Conservation (phyloP, 2,113 vertebrate genomes). For the Onychostoma macrolepis region DNA sequence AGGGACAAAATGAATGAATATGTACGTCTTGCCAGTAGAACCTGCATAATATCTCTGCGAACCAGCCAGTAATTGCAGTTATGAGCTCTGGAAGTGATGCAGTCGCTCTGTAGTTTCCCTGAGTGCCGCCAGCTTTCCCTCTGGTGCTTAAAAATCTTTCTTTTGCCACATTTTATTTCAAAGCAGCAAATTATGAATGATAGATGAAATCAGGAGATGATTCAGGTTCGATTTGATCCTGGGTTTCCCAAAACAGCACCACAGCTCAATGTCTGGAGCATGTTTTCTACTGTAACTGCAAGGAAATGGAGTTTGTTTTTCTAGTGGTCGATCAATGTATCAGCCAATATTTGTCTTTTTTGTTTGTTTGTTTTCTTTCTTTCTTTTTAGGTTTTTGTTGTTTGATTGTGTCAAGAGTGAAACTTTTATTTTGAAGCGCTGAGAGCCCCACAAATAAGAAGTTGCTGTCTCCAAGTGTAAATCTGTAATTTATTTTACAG, state of each 20-base stretch:
- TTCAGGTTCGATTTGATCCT: neutral
- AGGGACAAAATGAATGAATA: neutral
- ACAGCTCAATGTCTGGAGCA: too few relatives aligned
- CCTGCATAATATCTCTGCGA: neutral
- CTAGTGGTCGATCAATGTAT: too few relatives aligned
- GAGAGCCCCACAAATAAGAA: too few relatives aligned
- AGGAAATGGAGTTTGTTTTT: too few relatives aligned
- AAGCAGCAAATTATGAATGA: neutral
- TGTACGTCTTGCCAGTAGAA: neutral
- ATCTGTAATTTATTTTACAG: too few relatives aligned
- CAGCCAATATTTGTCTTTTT: too few relatives aligned
- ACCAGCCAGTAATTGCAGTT: neutral
- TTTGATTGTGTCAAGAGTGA: too few relatives aligned
- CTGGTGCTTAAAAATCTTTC: neutral
- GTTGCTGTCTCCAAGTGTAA: too few relatives aligned
- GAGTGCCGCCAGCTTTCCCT: neutral
- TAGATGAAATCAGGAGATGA: neutral
- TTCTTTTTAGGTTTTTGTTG: too few relatives aligned
- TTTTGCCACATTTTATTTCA: neutral
- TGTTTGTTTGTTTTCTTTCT: too few relatives aligned
- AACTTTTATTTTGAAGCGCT: too few relatives aligned
- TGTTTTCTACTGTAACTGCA: too few relatives aligned
- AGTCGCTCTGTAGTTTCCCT: neutral
- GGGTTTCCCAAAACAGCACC: neutral
- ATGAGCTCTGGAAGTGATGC: neutral